Percentiles rank a stretch among this genome's conserved stretches.
Evolutionary conservation across 2,888 invertebrate genomes (phyloP).

Genomic region (Drosophila peninsularis): DNA sequence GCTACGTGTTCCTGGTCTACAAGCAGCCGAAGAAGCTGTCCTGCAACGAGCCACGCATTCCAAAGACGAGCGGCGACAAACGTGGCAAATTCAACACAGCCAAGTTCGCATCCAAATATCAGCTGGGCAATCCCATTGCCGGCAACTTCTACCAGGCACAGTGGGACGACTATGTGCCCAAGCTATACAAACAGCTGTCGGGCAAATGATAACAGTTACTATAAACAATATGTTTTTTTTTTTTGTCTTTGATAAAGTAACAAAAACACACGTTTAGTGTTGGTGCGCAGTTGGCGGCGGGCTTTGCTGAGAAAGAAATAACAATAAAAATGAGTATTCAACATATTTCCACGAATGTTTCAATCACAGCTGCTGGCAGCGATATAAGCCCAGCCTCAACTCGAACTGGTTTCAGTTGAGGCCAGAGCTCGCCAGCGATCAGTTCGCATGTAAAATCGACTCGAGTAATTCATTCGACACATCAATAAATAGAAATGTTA

Average conservation of each 20-base stretch:
- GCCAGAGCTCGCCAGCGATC: conserved; percentile 24
- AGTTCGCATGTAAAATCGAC: neutral
- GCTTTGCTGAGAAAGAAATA: neutral
- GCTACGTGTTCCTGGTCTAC: conserved; percentile 92
- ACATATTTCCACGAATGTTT: conserved; percentile 26
- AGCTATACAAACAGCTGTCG: conserved; percentile 85
- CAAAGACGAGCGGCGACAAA: conserved; percentile 84
- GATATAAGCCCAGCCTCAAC: conserved; percentile 29
- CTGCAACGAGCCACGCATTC: conserved; percentile 86
- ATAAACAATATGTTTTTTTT: neutral
- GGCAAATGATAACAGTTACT: conserved; percentile 84
- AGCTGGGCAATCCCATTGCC: conserved; percentile 87
- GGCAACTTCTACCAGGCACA: conserved; percentile 83
- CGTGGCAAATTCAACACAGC: conserved; percentile 88
- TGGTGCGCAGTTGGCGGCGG: conserved; percentile 10
- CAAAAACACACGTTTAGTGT: neutral
- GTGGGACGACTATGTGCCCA: conserved; percentile 85
- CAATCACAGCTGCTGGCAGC: conserved; percentile 10
- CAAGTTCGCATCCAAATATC: conserved; percentile 91
- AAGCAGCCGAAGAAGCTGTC: conserved; percentile 88
- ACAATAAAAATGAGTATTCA: conserved; percentile 16
- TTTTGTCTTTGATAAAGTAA: neutral
- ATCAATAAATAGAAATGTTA: conserved; percentile 32
- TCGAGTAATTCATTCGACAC: neutral
- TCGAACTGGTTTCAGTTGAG: conserved; percentile 67